Conservation (phyloP, 2,113 vertebrate species). For the Phalacrocorax aristotelis region DNA sequence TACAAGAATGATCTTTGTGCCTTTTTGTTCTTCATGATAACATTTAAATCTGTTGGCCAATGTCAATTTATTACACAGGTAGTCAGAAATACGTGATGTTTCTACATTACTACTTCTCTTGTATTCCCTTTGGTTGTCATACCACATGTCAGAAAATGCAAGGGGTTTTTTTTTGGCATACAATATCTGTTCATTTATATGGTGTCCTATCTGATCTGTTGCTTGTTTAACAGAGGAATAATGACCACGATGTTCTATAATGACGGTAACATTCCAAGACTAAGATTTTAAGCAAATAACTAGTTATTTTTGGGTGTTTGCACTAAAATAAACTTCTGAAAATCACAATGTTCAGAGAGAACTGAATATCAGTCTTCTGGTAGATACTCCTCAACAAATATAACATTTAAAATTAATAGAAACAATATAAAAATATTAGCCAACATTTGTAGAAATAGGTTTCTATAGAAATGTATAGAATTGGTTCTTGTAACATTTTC, state of each 20-base stretch:
- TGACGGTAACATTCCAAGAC: not conserved
- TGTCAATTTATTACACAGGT: not conserved
- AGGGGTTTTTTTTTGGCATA: fast-evolving
- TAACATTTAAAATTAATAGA: not conserved
- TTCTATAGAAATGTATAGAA: not conserved
- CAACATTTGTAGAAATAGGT: not conserved
- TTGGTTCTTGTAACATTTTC: not conserved
- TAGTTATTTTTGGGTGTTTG: not conserved
- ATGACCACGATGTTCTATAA: not conserved
- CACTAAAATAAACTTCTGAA: not conserved
- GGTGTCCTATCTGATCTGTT: not conserved
- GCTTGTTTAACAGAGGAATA: not conserved
- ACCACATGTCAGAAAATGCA: not conserved
- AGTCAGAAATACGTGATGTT: not conserved
- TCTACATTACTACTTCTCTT: not conserved
- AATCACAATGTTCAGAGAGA: not conserved
- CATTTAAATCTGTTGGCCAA: not conserved
- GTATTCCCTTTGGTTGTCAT: not conserved
- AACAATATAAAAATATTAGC: not conserved
- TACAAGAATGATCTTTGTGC: not conserved
- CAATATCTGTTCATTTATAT: not conserved
- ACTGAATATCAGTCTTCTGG: not conserved
- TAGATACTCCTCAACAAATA: not conserved
- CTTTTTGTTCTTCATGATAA: not conserved
- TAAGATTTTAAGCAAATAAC: not conserved